Evolutionary conservation across 2,113 vertebrate species (phyloP), one percentile per base, ranked within the genome.

Genomic region (Cromileptes altivelis): DNA sequence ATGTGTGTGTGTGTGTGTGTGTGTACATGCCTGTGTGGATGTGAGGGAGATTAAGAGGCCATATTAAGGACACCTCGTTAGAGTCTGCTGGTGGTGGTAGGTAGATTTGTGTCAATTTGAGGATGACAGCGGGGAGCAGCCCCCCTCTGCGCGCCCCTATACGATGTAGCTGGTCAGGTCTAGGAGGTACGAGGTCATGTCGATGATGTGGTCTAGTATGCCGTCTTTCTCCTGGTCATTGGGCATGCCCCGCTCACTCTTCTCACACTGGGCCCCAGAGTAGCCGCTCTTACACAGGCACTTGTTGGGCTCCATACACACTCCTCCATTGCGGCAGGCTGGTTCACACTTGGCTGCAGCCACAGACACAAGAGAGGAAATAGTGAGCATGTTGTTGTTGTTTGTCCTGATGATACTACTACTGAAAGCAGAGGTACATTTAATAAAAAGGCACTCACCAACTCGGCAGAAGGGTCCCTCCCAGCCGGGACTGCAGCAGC

Each of bases 101-200:
- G 93, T 94, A 94, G 93, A 93, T 93, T 79, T 89, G 88, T 92
- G 85, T 93, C 80, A 73, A 80, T 25, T 71, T 85, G 81, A 88
- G 90, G 81, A 77, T 74, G 85, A 68, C n/a, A 61, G 69, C 25
- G 81, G 85, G 85, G 84, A 86, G 69, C 78, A 30, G 69, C 62
- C 67, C 73, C 84, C 86, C 80, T 76, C 72, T 49, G 74, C 87
- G 2, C 79, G 69, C 70, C 81, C 87, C 86, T 99, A 99, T 97
- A 99, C 97, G 88, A 99, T 98, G 70, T 98, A 99, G 95, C 97
- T 98, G 93, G 97, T 99, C 92, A 99, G 96, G 91, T 99, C 97
- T 90, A 99, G 96, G 95, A 99, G 95, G 92, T 99, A 99, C 78
- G 98, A 98, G 80, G 98, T 98, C 97, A 99, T 97, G 94, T 98